A percentile compares a stretch with the other conserved stretches of the same genome.
Evolutionary conservation across 1,140 invertebrate species (phyloP).

Genomic region (Streblospio benedicti): DNA sequence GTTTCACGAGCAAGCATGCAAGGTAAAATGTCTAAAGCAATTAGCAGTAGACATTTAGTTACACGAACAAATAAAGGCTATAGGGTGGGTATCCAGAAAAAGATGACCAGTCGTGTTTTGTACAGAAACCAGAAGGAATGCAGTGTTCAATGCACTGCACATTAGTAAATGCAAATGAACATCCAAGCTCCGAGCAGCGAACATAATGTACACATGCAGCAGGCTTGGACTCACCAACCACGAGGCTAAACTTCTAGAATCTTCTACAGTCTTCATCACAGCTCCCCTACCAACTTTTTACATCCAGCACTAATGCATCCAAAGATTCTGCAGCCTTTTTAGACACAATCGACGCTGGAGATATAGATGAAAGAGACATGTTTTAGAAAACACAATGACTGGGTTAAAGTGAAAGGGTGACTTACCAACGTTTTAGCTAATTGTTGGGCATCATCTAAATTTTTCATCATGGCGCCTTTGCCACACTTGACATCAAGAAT

Average conservation of each 20-base stretch:
- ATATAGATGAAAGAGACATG: constrained; percentile 10
- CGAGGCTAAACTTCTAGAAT: constrained; percentile 47
- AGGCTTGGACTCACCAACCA: constrained; percentile 44
- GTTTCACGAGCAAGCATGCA: too few species aligned
- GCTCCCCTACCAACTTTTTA: constrained; percentile 55
- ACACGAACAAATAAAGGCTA: too few species aligned
- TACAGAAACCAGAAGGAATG: background rate
- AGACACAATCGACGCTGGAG: constrained; percentile 56
- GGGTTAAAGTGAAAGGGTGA: background rate
- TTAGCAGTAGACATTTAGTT: too few species aligned
- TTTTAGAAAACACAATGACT: background rate
- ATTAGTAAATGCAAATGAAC: background rate
- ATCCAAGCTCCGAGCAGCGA: background rate
- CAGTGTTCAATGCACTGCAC: background rate
- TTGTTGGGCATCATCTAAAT: background rate
- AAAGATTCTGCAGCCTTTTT: constrained; percentile 57
- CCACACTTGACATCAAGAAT: too few species aligned
- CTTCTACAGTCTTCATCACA: constrained; percentile 43
- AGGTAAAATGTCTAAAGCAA: too few species aligned
- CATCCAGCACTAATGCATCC: constrained; percentile 52
- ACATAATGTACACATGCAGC: background rate
- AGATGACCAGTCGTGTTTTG: background rate
- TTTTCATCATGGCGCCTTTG: too few species aligned
- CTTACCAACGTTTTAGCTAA: background rate
- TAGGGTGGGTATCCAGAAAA: too few species aligned